Percentiles rank a stretch among this genome's conserved stretches.
Evolutionary conservation across 2,888 invertebrate species (phyloP).

Genomic region (Lamellibrachia columna): DNA sequence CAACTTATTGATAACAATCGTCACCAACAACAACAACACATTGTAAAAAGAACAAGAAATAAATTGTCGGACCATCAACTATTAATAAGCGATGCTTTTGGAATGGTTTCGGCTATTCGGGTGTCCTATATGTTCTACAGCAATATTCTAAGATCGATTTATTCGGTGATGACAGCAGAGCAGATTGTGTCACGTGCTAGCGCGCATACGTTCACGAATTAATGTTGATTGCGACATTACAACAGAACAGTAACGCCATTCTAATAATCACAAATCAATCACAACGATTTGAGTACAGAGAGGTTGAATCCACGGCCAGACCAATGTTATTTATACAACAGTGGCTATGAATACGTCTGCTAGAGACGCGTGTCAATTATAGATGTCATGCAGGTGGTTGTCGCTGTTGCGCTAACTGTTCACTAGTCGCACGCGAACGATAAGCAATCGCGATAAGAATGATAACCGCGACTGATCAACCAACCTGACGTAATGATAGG

Average conservation of each 20-base stretch:
- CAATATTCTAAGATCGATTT: neutral
- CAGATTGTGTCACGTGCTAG: too few relatives aligned
- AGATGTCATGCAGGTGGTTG: neutral
- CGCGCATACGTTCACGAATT: too few relatives aligned
- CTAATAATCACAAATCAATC: neutral
- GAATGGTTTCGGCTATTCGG: too few relatives aligned
- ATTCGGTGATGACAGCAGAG: too few relatives aligned
- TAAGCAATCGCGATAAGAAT: constrained; percentile 11
- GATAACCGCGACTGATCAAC: constrained; percentile 5
- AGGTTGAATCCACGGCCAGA: neutral
- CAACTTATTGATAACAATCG: neutral
- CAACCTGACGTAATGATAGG: neutral
- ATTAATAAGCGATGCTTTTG: too few relatives aligned
- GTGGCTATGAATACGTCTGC: neutral
- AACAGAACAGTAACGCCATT: too few relatives aligned
- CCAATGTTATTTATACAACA: neutral
- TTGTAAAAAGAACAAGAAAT: neutral
- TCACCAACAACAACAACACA: neutral
- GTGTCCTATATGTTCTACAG: neutral
- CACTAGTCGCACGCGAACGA: neutral
- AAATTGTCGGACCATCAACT: too few relatives aligned
- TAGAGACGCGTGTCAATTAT: neutral
- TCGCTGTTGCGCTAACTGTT: neutral
- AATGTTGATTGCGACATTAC: too few relatives aligned
- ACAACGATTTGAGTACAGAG: neutral